Evolutionary conservation across 2,888 invertebrate genomes (phyloP).

Genomic region (Sinhomidia bicolor): DNA sequence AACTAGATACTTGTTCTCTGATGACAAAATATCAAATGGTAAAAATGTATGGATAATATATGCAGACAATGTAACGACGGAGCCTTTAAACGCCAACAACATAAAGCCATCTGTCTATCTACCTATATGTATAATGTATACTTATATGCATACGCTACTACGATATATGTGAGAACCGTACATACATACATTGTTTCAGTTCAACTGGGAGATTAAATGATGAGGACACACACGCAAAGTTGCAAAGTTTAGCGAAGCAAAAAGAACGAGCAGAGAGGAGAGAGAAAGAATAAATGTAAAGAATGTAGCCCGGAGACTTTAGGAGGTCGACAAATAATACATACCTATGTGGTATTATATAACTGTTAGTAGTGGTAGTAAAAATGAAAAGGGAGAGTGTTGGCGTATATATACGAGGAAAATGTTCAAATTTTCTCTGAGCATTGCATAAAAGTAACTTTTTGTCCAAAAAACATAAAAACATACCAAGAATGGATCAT

Average conservation of each 20-base stretch:
- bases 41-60: too few relatives aligned
- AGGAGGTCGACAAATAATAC: constrained; percentile 37
- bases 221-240: constrained; percentile 57
- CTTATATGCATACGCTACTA: constrained; percentile 25
- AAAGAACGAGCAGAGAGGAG: background rate
- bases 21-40: constrained; percentile 30
- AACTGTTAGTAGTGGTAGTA: background rate
- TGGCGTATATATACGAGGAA: constrained; percentile 27
- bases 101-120: too few relatives aligned
- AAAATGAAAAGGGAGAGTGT: background rate
- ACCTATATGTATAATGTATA: too few relatives aligned
- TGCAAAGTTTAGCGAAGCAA: constrained; percentile 60
- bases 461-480: background rate
- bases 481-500: constrained; percentile 30
- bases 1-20: background rate
- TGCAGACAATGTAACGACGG: too few relatives aligned
- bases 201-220: constrained; percentile 59
- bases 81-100: too few relatives aligned
- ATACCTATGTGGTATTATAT: background rate
- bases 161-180: too few relatives aligned
- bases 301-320: constrained; percentile 37
- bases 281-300: constrained; percentile 14
- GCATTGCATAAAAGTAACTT: background rate
- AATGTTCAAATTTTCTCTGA: constrained; percentile 17
- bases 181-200: constrained; percentile 26